Evolutionary conservation across 2,888 invertebrate species (phyloP), one percentile per base, ranked within the genome.

Genomic region (Dryomyza anilis): DNA sequence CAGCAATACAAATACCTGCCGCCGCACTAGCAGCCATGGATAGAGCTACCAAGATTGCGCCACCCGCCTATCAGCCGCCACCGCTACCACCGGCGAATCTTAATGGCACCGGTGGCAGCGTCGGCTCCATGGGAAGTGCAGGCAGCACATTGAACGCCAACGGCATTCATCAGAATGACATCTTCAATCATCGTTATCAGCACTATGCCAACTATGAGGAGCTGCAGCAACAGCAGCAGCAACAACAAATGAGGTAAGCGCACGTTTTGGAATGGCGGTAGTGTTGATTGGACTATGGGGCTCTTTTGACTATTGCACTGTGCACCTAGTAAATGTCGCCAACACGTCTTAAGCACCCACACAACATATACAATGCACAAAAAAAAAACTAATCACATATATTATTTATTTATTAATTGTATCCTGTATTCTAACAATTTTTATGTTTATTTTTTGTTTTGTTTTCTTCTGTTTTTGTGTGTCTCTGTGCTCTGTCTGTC

Each of bases 131-230:
- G 46, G 48, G 56, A 12, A 14, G 23, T 12, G 27, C 43, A 4
- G n/a, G n/a, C n/a, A 12, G 29, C 7, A 39, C 29, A 3, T 1
- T 60, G 14, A 63, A 48, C 30, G 29, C 57, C 25, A 74, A 75
- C 43, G 82, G 83, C 56, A 82, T 82, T 48, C 80, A 81, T 68
- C 82, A 82, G 59, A 82, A 78, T 61, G 84, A 84, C 70, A 78
- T 83, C 56, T 84, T 83, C 70, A 84, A 83, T 74, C 83, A 84
- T 77, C 80, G 84, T 65, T 84, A 84, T 77, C 83, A 83, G 68
- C 93, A 94, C 80, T 93, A 93, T 81, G 92, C 92, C 70, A 94
- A 94, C 83, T 93, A 92, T 75, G 91, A 93, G 79, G 93, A 94
- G 84, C 88, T 94, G 75, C 92, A 93, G 81, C 91, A 93, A 83